Evolutionary conservation across 2,797 vertebrate species (phyloP).

Genomic region (Knipowitschia caucasica): DNA sequence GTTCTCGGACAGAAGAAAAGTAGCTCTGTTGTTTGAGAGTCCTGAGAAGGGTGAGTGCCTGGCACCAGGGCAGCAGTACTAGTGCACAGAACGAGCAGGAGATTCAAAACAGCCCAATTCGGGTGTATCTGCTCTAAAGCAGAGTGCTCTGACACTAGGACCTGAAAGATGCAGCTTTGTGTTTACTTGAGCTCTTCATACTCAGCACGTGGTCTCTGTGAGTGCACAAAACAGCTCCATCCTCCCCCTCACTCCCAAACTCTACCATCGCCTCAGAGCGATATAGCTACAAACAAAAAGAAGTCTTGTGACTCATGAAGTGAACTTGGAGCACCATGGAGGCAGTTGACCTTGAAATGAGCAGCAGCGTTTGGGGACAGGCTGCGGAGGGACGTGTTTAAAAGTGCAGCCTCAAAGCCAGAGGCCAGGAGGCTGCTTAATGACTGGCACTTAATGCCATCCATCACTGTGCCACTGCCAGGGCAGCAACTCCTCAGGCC

Average conservation of each 20-base stretch:
- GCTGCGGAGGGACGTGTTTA: conserved; percentile 71
- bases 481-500: conserved; percentile 63
- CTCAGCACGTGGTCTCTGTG: conserved; percentile 28
- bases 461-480: conserved; percentile 76
- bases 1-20: conserved; percentile 35
- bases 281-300: conserved; percentile 68
- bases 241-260: conserved; percentile 63
- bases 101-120: conserved; percentile 62
- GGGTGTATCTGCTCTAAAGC: conserved; percentile 53
- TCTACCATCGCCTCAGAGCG: conserved; percentile 65
- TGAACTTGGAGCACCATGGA: conserved; percentile 66
- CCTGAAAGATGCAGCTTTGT: conserved; percentile 34
- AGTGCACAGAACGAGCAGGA: conserved; percentile 44
- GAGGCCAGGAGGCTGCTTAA: conserved; percentile 80
- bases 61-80: conserved; percentile 30
- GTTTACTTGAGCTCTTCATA: conserved; percentile 43
- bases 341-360: conserved; percentile 82
- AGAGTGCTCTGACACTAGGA: conserved; percentile 49
- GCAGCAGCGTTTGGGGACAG: conserved; percentile 72
- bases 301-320: conserved; percentile 63
- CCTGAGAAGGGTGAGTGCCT: conserved; percentile 36
- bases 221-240: conserved; percentile 50
- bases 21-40: conserved; percentile 39
- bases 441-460: conserved; percentile 76
- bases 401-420: conserved; percentile 74